Evolutionary conservation across 1,140 invertebrate genomes (phyloP).

Genomic region (Drosophila kanapiae): DNA sequence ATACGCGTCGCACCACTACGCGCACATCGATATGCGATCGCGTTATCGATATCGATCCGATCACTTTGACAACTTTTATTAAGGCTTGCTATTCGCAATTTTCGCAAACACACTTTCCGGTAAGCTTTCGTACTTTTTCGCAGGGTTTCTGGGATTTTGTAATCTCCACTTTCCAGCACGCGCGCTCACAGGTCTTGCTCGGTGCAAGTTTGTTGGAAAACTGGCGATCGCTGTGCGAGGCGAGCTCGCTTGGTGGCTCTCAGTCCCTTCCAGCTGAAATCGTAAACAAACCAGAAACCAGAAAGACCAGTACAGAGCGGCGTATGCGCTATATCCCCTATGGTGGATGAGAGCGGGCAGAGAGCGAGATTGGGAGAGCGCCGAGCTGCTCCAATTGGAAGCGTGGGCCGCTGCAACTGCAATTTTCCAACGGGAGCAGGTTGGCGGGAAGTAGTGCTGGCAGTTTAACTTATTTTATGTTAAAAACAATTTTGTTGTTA

Average conservation of each 20-base stretch:
- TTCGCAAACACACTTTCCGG: constrained; percentile 6
- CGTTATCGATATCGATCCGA: constrained; percentile 27
- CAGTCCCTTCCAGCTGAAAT: constrained; percentile 55
- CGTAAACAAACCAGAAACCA: constrained; percentile 80
- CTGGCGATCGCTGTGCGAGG: constrained; percentile 37
- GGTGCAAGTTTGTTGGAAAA: constrained; percentile 65
- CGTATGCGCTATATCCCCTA: not conserved
- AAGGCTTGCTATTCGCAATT: constrained; percentile 3
- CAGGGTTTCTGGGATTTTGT: constrained; percentile 19
- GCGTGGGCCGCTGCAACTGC: constrained; percentile 56
- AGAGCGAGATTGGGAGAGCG: constrained; percentile 13
- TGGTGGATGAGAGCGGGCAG: not conserved
- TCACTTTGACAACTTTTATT: constrained; percentile 22
- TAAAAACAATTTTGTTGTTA: not conserved
- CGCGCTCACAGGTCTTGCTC: constrained; percentile 73
- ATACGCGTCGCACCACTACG: constrained; percentile 68
- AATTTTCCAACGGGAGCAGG: constrained; percentile 79
- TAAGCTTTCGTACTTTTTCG: constrained; percentile 28
- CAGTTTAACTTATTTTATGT: not conserved
- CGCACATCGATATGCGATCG: constrained; percentile 61
- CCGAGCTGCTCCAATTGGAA: constrained; percentile 76
- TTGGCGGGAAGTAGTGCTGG: not conserved
- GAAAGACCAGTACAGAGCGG: constrained; percentile 49
- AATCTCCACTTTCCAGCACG: constrained; percentile 22
- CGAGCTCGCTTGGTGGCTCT: constrained; percentile 25